A percentile compares a stretch with the other conserved stretches of the same genome.
Evolutionary conservation across 2,113 vertebrate species (phyloP).

Genomic region (Prionailurus bengalensis): DNA sequence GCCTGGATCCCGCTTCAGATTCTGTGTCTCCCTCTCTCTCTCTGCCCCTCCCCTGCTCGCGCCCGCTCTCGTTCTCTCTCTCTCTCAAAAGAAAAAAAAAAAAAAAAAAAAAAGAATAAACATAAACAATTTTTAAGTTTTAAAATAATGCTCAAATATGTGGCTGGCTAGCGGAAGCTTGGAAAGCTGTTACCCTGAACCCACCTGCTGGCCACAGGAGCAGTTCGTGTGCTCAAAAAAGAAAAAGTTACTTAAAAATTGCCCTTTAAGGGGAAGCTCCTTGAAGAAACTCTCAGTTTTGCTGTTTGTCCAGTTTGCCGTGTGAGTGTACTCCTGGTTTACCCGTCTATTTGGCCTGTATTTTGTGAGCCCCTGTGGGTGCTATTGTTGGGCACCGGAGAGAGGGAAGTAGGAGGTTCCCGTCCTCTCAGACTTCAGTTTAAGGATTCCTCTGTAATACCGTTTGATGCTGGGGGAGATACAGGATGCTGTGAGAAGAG

Average conservation of each 20-base stretch:
- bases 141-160: not conserved
- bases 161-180: not conserved
- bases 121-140: too few relatives aligned
- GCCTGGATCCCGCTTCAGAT: too few relatives aligned
- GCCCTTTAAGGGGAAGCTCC: not conserved
- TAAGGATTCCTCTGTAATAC: not conserved
- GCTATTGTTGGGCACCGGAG: not conserved
- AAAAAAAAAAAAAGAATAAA: too few relatives aligned
- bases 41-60: too few relatives aligned
- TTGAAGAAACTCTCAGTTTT: not conserved
- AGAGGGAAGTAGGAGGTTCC: not conserved
- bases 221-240: not conserved
- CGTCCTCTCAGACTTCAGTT: not conserved
- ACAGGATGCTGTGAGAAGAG: not conserved
- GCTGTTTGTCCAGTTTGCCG: not conserved
- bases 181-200: slow-evolving; percentile 19
- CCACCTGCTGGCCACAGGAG: slow-evolving; percentile 4
- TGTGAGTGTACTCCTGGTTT: not conserved
- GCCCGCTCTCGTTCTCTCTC: too few relatives aligned
- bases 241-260: not conserved
- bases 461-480: not conserved
- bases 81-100: too few relatives aligned
- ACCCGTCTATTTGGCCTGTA: not conserved
- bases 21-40: too few relatives aligned
- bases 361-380: not conserved